phyloP scores from a whole-genome alignment of 2,113 vertebrate species.

The Salvelinus sp. region DNA sequence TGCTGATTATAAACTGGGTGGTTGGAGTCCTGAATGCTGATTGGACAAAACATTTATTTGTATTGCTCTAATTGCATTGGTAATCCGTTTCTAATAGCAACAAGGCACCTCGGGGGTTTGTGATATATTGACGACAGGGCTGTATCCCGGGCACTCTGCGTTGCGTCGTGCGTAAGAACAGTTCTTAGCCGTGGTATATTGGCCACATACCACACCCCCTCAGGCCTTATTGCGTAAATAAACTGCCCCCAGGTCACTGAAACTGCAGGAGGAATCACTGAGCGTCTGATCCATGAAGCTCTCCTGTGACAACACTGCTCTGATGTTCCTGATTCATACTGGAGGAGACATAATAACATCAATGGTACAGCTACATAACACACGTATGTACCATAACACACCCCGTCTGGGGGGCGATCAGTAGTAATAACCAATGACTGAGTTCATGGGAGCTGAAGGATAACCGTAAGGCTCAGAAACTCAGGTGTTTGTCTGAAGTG shows the following conservation, averaged over 20 bases:
- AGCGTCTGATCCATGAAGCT: conserved; percentile 58
- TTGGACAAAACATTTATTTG: too few relatives aligned
- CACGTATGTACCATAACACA: not conserved
- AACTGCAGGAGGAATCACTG: conserved; percentile 61
- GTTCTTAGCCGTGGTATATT: too few relatives aligned
- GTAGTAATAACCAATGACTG: not conserved
- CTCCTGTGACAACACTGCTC: conserved; percentile 54
- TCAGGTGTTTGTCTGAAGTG: not conserved
- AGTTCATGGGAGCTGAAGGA: not conserved
- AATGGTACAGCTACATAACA: conserved; percentile 51
- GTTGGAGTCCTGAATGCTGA: too few relatives aligned
- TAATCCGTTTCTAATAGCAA: too few relatives aligned
- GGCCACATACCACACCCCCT: too few relatives aligned
- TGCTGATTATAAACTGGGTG: not conserved
- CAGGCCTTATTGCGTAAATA: conserved; percentile 6
- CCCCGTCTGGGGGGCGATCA: not conserved
- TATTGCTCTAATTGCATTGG: too few relatives aligned
- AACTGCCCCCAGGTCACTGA: conserved; percentile 55
- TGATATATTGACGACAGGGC: too few relatives aligned
- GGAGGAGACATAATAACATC: conserved; percentile 72
- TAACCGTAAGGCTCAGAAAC: not conserved
- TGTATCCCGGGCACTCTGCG: too few relatives aligned
- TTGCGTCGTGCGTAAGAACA: too few relatives aligned
- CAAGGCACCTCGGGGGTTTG: too few relatives aligned
- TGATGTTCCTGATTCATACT: conserved; percentile 52